Percentiles rank a stretch among this genome's conserved stretches.
Conservation (phyloP, 2,797 vertebrate species). For the Anguilla anguilla region DNA sequence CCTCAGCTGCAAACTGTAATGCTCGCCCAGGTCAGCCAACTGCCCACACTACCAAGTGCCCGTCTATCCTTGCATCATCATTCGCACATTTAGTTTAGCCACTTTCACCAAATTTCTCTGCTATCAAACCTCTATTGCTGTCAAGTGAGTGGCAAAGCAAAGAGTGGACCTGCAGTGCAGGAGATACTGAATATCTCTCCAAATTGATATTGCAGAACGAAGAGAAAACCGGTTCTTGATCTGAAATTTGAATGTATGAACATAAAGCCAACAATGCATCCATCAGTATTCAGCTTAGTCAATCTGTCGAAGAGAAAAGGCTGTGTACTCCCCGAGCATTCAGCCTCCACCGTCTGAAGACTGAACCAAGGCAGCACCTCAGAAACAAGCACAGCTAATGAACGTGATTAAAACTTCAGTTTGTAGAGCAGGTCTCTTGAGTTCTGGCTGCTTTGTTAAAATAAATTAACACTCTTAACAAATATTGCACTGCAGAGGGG, state of each 20-base stretch:
- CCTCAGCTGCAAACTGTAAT: background rate
- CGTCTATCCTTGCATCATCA: background rate
- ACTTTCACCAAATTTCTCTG: background rate
- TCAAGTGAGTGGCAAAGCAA: background rate
- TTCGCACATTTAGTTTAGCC: background rate
- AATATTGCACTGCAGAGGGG: slow-evolving; percentile 19
- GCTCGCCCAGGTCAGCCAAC: background rate
- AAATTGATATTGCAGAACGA: background rate
- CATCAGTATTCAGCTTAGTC: background rate
- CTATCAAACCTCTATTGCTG: background rate
- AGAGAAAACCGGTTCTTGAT: background rate
- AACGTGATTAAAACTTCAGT: slow-evolving; percentile 28
- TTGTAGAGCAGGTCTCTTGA: slow-evolving; percentile 32
- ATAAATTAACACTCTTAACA: slow-evolving; percentile 36
- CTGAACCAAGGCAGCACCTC: background rate
- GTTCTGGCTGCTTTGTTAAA: slow-evolving; percentile 35
- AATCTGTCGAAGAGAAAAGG: slow-evolving; percentile 26
- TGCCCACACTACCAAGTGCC: background rate
- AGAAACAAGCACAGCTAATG: slow-evolving; percentile 48
- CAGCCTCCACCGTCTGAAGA: background rate
- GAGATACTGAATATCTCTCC: background rate
- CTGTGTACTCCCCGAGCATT: background rate
- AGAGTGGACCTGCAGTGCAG: background rate
- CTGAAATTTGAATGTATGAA: background rate
- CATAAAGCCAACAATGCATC: background rate